Conservation (phyloP, 2,113 vertebrate genomes). For the Sander lucioperca region DNA sequence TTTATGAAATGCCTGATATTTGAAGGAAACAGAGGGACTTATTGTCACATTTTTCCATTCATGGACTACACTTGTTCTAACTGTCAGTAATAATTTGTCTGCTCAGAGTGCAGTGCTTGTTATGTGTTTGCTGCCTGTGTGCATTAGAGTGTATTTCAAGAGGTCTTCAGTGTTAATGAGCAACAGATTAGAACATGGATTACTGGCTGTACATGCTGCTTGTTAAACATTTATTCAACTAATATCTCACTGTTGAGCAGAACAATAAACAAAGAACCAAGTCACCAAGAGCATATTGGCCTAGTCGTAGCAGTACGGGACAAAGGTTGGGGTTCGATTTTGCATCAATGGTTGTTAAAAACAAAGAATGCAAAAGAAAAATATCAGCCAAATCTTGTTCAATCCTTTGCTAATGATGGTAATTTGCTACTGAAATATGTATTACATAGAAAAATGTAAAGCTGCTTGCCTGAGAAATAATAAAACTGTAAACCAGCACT, state of each 20-base stretch:
- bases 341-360: background rate
- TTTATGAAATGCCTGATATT: conserved; percentile 87
- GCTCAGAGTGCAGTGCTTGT: conserved; percentile 1
- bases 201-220: conserved; percentile 46
- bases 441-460: conserved; percentile 22
- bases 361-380: conserved; percentile 21
- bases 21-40: conserved; percentile 32
- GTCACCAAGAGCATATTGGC: background rate
- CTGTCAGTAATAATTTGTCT: conserved; percentile 31
- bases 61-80: background rate
- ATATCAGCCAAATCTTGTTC: conserved; percentile 38
- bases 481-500: conserved; percentile 16
- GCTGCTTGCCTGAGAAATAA: conserved; percentile 41
- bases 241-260: conserved; percentile 53
- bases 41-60: conserved; percentile 8
- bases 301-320: background rate
- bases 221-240: conserved; percentile 45
- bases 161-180: conserved; percentile 51
- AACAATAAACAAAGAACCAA: conserved; percentile 73
- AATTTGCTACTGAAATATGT: conserved; percentile 28
- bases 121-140: conserved; percentile 23
- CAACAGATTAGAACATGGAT: conserved; percentile 65
- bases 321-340: conserved; percentile 22
- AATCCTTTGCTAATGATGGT: conserved; percentile 44
- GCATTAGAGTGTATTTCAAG: conserved; percentile 24